Base-by-base conservation (phyloP, 2,797 vertebrate genomes). In the Babyrousa celebensis region DNA sequence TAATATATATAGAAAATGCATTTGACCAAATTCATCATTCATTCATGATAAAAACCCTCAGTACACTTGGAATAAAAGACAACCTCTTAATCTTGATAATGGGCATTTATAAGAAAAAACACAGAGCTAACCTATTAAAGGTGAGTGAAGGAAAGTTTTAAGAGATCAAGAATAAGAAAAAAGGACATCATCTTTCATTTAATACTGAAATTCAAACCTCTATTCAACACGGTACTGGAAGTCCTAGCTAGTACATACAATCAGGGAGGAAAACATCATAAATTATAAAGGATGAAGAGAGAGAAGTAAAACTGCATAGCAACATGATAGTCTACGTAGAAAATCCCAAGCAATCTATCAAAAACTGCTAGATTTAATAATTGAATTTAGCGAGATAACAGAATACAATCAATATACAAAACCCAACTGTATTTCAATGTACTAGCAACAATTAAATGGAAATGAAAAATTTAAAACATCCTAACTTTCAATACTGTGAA, bases 11-110 rank as follows among this genome's bases (percentile, higher is more conserved):
- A 68, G n/a, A 85, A 92, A 74, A 75, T 58, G 32, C 54, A 70
- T 52, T 62, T 94, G 25, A 80, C 78, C 54, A 95, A 92, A 96
- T 80, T 94, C 48, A 91, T 77, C 54, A 85, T 54, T n/a, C 52
- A 92, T 23, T 92, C 29, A 91, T 60, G 15, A 72, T 74, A 68
- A 95, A 94, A 91, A 79, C 20, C 18, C 20, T 83, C 17, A 63
- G 23, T 18, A 79, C 21, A 78, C 52, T 62, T 72, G 29, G 23
- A 83, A 65, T 8, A 89, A 54, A 85, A 89, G 29, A 0, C 18
- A 86, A 62, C 18, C 10, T 78, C n/a, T 92, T 86, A 70, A 91
- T 72, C 78, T 43, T 62, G 56, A 60, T 67, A 89, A 85, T 7
- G 43, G n/a, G 17, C 36, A 88, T 27, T 77, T 83, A 75, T 86